phyloP scores from a whole-genome alignment of 2,888 invertebrate species.

The Crocallis elinguaria region DNA sequence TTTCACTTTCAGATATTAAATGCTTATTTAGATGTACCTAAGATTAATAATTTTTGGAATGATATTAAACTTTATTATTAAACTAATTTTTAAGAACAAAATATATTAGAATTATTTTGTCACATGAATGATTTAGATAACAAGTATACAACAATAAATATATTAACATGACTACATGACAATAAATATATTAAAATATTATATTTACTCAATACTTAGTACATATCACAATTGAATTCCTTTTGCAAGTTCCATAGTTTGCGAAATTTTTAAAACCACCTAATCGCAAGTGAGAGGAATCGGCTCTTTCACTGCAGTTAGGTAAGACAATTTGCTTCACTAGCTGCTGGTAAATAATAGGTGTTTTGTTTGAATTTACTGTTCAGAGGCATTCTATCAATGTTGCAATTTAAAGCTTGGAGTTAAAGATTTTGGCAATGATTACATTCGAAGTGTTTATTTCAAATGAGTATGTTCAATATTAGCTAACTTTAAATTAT shows the following conservation, averaged over 20 bases:
- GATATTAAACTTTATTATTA: no score
- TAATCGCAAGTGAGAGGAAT: constrained; percentile 32
- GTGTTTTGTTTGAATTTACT: constrained; percentile 30
- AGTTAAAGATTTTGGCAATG: not conserved
- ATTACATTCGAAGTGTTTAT: not conserved
- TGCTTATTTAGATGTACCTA: no score
- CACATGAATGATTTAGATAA: no score
- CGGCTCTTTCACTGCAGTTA: constrained; percentile 31
- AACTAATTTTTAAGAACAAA: no score
- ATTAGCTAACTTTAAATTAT: no score
- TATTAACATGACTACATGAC: no score
- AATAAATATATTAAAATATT: no score
- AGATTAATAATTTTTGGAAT: no score
- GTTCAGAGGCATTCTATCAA: constrained; percentile 22
- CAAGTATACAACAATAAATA: no score
- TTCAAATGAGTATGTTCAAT: not conserved
- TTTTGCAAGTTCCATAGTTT: constrained; percentile 25
- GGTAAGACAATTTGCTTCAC: constrained; percentile 31
- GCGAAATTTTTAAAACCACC: constrained; percentile 32
- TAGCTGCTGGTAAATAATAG: constrained; percentile 33
- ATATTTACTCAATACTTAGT: not conserved
- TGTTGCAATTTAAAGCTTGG: constrained; percentile 14
- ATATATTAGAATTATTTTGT: no score
- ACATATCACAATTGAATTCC: not conserved
- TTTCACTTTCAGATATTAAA: no score